These are phyloP conservation scores for Drosophila fulvimacula DNA, from an alignment of 2,888 invertebrate genomes.

Conservation along the genomic window DNA sequence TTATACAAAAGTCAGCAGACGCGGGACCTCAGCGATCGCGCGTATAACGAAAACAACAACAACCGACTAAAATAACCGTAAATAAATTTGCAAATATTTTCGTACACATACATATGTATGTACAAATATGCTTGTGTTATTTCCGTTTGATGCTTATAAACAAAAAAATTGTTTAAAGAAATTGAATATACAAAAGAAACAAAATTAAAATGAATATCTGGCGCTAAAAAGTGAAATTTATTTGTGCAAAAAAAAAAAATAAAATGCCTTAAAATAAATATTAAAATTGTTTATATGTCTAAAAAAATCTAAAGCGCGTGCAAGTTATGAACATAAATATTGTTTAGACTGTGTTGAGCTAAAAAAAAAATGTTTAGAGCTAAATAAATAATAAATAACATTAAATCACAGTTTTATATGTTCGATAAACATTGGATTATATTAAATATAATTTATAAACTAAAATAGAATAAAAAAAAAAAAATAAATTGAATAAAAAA, in stretches of 20 bases:
- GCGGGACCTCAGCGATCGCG: constrained; percentile 59
- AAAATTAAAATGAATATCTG: constrained; percentile 1
- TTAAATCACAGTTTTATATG: neutral
- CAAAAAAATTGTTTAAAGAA: constrained; percentile 19
- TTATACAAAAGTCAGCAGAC: constrained; percentile 48
- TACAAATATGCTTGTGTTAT: constrained; percentile 19
- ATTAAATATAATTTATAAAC: neutral
- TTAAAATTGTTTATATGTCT: constrained; percentile 17
- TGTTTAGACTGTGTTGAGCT: neutral
- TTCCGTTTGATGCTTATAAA: constrained; percentile 44
- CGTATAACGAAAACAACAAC: constrained; percentile 21
- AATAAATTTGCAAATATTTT: constrained; percentile 43
- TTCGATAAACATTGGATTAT: neutral
- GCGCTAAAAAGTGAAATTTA: constrained; percentile 23
- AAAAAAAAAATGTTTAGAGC: neutral
- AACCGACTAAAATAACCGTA: constrained; percentile 35
- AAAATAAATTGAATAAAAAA: neutral
- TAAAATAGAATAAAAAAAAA: neutral
- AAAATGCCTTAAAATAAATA: constrained; percentile 16
- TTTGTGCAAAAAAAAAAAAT: constrained; percentile 28
- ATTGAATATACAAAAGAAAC: constrained; percentile 12
- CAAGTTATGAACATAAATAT: constrained; percentile 5
- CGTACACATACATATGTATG: neutral
- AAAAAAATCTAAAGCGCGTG: constrained; percentile 16
- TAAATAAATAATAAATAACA: neutral